Evolutionary conservation across 35 echinoderm and acorn worm genomes (phyloP).

Genomic region (Amphiura filiformis): DNA sequence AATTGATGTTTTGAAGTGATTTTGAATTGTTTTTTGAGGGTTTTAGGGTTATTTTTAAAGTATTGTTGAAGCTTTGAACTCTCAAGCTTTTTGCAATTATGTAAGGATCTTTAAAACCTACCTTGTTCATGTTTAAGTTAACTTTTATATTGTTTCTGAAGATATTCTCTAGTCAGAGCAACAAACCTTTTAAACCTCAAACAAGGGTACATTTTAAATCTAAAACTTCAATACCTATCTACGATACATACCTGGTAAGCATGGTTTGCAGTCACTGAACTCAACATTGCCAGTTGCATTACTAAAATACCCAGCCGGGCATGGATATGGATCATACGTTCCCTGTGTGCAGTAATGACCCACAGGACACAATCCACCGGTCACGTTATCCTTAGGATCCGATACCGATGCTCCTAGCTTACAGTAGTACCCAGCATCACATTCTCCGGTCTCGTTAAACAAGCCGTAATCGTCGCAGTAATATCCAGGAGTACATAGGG

Average conservation of each 20-base stretch:
- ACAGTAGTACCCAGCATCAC: slow-evolving; percentile 90
- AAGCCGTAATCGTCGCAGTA: slow-evolving; percentile 82
- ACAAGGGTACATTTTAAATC: no score
- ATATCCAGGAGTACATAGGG: slow-evolving; percentile 78
- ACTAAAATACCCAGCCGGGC: slow-evolving; percentile 75
- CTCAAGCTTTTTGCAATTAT: no score
- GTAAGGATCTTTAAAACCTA: no score
- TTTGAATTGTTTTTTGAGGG: no score
- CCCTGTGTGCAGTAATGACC: slow-evolving; percentile 83
- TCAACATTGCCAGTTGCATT: slow-evolving; percentile 75
- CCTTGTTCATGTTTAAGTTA: no score
- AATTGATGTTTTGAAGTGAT: no score
- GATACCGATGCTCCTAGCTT: slow-evolving; percentile 49
- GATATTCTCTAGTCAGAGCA: no score
- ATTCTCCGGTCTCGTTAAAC: slow-evolving; percentile 60
- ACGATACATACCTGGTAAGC: slow-evolving; percentile 71
- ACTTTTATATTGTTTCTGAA: no score
- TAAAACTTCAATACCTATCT: no score
- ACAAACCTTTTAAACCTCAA: no score
- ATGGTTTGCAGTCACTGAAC: slow-evolving; percentile 69
- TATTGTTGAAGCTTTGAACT: no score
- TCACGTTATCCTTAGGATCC: slow-evolving; percentile 63
- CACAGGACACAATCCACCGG: slow-evolving; percentile 65
- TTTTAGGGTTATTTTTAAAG: no score
- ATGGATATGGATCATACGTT: slow-evolving; percentile 70